phyloP scores from a whole-genome alignment of 2,797 vertebrate species.

The Darevskia nairensis region DNA sequence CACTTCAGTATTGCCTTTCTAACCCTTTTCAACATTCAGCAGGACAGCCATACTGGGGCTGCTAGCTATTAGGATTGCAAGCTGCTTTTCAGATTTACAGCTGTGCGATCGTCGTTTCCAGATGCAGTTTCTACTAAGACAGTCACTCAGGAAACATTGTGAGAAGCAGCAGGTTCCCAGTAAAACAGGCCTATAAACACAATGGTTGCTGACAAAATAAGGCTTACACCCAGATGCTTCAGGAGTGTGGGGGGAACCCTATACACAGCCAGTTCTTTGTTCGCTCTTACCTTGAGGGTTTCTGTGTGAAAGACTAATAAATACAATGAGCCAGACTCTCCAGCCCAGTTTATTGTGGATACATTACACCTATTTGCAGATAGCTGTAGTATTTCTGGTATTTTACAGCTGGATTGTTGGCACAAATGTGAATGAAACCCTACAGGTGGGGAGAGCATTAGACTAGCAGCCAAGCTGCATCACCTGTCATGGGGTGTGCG shows the following conservation, averaged over 20 bases:
- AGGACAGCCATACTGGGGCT: constrained; percentile 71
- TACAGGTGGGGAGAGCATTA: neutral
- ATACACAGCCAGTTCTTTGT: constrained; percentile 74
- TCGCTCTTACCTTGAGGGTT: constrained; percentile 72
- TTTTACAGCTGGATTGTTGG: neutral
- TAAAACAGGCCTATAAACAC: constrained; percentile 85
- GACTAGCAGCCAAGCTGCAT: neutral
- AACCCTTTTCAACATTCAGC: constrained; percentile 74
- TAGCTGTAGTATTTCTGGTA: constrained; percentile 26
- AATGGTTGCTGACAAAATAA: constrained; percentile 79
- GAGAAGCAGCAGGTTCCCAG: constrained; percentile 83
- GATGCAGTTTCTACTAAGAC: constrained; percentile 81
- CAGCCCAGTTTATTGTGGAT: neutral
- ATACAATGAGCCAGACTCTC: constrained; percentile 54
- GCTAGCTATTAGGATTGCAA: constrained; percentile 79
- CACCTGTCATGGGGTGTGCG: neutral
- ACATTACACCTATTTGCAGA: constrained; percentile 20
- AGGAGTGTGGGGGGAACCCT: constrained; percentile 48
- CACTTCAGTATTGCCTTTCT: constrained; percentile 71
- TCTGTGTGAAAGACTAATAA: constrained; percentile 63
- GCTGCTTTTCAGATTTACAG: constrained; percentile 82
- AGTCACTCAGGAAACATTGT: constrained; percentile 80
- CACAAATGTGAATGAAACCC: constrained; percentile 29
- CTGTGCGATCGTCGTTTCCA: constrained; percentile 82
- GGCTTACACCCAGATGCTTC: constrained; percentile 79